phyloP scores from a whole-genome alignment of 1,140 invertebrate species.

The Dufourea novaeangliae region DNA sequence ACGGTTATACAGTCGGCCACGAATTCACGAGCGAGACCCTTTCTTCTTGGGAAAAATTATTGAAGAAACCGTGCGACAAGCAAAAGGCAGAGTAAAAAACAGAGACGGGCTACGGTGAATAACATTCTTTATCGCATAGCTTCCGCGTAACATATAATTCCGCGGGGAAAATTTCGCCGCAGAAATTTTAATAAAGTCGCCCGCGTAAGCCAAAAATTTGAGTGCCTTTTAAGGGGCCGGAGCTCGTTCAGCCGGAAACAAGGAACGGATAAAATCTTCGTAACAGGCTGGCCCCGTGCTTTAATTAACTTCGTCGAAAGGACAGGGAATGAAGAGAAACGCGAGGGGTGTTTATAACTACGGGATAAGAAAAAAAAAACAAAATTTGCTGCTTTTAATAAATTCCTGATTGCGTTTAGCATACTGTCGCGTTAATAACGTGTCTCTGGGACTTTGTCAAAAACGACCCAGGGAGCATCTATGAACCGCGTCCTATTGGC shows the following conservation, averaged over 20 bases:
- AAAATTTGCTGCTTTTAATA: not conserved
- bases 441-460: not conserved
- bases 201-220: conserved; percentile 32
- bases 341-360: not conserved
- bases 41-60: not conserved
- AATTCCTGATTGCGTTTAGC: conserved; percentile 1
- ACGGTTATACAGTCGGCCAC: not conserved
- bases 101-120: not conserved
- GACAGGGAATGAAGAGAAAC: not conserved
- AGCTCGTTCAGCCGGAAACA: conserved; percentile 17
- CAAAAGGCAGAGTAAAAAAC: not conserved
- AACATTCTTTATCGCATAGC: conserved; percentile 5
- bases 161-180: not conserved
- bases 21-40: not conserved
- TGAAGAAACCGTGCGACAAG: not conserved
- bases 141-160: conserved; percentile 26
- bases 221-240: not conserved
- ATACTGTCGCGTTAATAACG: conserved; percentile 15
- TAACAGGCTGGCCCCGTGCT: not conserved
- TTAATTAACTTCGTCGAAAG: conserved; percentile 13
- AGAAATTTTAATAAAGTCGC: conserved; percentile 46
- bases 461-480: conserved; percentile 7
- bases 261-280: conserved; percentile 35
- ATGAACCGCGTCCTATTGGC: conserved; percentile 22
- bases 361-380: not conserved